Conservation (phyloP, 2,113 vertebrate genomes). For the Lasiurus borealis region DNA sequence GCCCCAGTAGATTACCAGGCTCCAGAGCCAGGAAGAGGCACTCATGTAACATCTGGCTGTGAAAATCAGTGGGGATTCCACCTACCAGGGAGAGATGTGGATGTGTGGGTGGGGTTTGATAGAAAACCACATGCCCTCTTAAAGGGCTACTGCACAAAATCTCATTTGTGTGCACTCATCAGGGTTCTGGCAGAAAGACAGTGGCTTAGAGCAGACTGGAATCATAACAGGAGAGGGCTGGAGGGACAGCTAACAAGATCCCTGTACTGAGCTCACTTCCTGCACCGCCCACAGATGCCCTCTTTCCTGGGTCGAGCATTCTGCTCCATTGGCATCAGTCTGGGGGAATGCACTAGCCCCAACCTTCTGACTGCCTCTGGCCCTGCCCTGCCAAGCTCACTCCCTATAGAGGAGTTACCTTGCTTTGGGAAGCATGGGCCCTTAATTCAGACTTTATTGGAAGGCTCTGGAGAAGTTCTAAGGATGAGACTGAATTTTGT, state of each 20-base stretch:
- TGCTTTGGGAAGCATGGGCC: not conserved
- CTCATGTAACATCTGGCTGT: not conserved
- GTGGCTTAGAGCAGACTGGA: too few species aligned
- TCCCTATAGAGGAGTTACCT: not conserved
- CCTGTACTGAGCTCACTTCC: not conserved
- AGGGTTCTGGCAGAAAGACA: too few species aligned
- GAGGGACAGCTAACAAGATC: too few species aligned
- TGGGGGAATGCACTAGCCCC: not conserved
- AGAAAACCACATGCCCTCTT: not conserved
- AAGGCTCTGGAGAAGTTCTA: not conserved
- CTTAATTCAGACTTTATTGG: not conserved
- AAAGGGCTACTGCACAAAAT: not conserved
- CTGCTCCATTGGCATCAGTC: not conserved
- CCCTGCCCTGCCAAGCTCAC: not conserved
- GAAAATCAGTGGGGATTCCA: not conserved
- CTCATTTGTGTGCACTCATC: not conserved
- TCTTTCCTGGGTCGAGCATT: not conserved
- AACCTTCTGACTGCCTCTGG: not conserved
- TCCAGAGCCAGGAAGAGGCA: not conserved
- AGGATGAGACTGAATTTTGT: not conserved
- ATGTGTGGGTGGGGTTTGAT: not conserved
- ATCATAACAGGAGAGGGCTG: too few species aligned
- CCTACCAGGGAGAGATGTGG: not conserved
- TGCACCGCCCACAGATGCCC: not conserved
- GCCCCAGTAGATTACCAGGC: not conserved